Evolutionary conservation across 2,113 vertebrate genomes (phyloP).

Genomic region (Coregonus clupeaformis): DNA sequence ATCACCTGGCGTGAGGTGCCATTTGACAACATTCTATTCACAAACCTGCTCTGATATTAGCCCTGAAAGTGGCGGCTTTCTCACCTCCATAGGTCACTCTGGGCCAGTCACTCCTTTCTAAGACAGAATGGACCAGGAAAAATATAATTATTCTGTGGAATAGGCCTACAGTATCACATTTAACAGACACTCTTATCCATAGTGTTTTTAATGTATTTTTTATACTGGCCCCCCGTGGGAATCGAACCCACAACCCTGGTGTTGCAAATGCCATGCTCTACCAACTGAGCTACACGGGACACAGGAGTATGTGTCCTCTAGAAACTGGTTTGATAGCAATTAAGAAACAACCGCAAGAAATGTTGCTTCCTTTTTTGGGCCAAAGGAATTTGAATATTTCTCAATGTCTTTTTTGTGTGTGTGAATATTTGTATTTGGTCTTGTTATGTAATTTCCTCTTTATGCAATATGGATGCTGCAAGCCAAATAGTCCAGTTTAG

Average conservation of each 20-base stretch:
- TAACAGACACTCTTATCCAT: too few relatives aligned
- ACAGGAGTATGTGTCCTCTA: neutral
- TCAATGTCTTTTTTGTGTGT: neutral
- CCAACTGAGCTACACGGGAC: too few relatives aligned
- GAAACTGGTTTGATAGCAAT: neutral
- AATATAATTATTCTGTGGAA: too few relatives aligned
- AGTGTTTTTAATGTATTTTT: too few relatives aligned
- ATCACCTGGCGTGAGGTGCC: neutral
- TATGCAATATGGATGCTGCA: constrained; percentile 13
- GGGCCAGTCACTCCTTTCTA: too few relatives aligned
- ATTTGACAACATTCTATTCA: neutral
- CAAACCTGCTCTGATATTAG: neutral
- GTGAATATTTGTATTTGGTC: neutral
- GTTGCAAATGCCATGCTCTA: too few relatives aligned
- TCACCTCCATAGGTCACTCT: too few relatives aligned
- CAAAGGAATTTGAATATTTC: too few relatives aligned
- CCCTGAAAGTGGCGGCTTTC: neutral
- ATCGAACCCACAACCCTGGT: too few relatives aligned
- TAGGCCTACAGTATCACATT: neutral
- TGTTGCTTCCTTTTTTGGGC: neutral
- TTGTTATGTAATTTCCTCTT: constrained; percentile 14
- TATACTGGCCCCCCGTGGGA: too few relatives aligned
- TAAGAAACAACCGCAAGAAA: neutral
- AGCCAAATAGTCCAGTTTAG: constrained; percentile 28
- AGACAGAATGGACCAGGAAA: too few relatives aligned